These are phyloP conservation scores for Lophotis ruficrista DNA, from an alignment of 2,113 vertebrate species.

Conservation along the genomic window DNA sequence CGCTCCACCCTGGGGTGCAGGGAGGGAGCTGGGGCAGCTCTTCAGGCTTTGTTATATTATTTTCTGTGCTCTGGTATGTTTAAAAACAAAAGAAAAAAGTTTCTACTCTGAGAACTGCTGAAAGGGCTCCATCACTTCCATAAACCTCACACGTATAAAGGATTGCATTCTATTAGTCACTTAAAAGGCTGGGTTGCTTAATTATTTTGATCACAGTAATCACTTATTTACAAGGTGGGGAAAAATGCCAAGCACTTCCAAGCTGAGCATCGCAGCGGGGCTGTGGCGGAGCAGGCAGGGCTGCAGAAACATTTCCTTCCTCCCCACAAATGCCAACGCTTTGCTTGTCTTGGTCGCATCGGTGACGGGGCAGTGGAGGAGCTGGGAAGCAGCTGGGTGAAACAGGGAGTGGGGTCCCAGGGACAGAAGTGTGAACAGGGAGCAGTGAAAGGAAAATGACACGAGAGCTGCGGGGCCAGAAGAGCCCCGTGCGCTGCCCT, in stretches of 20 bases:
- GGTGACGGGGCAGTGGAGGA: background rate
- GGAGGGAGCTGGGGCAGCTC: background rate
- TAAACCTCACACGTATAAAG: slow-evolving; percentile 18
- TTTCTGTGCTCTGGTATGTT: background rate
- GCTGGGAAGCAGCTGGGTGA: background rate
- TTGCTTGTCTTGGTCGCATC: background rate
- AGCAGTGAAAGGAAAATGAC: background rate
- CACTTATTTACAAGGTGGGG: slow-evolving; percentile 54
- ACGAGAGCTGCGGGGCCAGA: background rate
- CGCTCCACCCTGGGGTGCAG: background rate
- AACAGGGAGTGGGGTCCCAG: background rate
- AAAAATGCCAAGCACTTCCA: slow-evolving; percentile 50
- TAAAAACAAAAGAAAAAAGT: background rate
- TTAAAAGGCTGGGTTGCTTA: slow-evolving; percentile 49
- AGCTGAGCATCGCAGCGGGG: background rate
- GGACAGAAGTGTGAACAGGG: background rate
- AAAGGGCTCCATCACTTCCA: slow-evolving; percentile 21
- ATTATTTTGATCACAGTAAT: slow-evolving; percentile 60
- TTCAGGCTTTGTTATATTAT: background rate
- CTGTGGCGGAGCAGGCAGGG: background rate
- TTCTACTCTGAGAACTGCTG: background rate
- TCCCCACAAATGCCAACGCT: background rate
- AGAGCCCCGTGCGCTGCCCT: background rate
- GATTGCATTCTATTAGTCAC: slow-evolving; percentile 28
- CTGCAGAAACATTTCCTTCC: background rate